Evolutionary conservation across 2,888 invertebrate genomes (phyloP).

Genomic region (Ctena decussata): DNA sequence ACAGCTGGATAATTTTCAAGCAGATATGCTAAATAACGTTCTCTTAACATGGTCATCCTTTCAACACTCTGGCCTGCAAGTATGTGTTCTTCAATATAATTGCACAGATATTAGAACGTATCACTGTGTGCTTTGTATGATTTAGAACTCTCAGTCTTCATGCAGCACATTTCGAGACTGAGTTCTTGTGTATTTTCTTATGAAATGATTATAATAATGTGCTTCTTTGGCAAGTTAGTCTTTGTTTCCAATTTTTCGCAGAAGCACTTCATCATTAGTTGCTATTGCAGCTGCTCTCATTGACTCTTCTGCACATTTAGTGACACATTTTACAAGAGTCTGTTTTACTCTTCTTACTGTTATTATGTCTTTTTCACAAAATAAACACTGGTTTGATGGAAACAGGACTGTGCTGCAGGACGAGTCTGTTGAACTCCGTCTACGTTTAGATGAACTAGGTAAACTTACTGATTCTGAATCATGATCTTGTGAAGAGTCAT

Average conservation of each 20-base stretch:
- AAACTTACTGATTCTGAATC: not conserved
- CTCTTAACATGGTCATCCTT: slow-evolving; percentile 45
- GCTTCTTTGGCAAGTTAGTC: slow-evolving; percentile 39
- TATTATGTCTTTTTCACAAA: slow-evolving; percentile 40
- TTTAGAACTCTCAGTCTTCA: slow-evolving; percentile 6
- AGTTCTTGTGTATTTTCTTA: slow-evolving; percentile 36
- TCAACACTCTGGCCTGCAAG: slow-evolving; percentile 38
- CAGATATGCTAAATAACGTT: slow-evolving; percentile 20
- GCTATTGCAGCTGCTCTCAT: slow-evolving; percentile 24
- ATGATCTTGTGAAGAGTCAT: not conserved
- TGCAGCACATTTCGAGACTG: not conserved
- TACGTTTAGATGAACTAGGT: slow-evolving; percentile 2
- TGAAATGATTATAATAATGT: slow-evolving; percentile 32
- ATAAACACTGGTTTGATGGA: slow-evolving; percentile 36
- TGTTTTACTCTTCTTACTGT: slow-evolving; percentile 30
- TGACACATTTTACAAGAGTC: slow-evolving; percentile 35
- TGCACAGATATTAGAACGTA: slow-evolving; percentile 17
- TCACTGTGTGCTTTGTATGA: slow-evolving; percentile 9
- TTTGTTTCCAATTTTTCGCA: slow-evolving; percentile 23
- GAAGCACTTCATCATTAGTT: slow-evolving; percentile 20
- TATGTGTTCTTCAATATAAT: slow-evolving; percentile 36
- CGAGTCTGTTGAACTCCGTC: not conserved
- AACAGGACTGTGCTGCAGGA: slow-evolving; percentile 5
- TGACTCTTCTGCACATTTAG: slow-evolving; percentile 35
- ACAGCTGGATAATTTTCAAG: slow-evolving; percentile 20